Evolutionary conservation across 2,888 invertebrate species (phyloP).

Genomic region (Incurvaria masculella): DNA sequence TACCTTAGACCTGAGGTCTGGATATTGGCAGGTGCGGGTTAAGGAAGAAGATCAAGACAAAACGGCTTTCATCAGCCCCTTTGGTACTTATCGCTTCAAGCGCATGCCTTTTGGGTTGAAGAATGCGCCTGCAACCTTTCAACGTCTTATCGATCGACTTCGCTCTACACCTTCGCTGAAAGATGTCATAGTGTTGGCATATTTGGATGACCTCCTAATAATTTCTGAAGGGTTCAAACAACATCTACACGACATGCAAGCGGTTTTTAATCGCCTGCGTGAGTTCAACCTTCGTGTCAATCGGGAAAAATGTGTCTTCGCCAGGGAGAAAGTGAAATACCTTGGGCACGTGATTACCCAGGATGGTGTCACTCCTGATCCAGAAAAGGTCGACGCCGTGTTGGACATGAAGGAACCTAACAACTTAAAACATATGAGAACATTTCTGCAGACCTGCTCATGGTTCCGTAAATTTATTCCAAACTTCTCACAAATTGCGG

Average conservation of each 20-base stretch:
- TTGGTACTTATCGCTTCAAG: slow-evolving; percentile 22
- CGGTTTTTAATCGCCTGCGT: slow-evolving; percentile 7
- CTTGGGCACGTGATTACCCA: slow-evolving; percentile 1
- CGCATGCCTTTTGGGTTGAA: slow-evolving; percentile 24
- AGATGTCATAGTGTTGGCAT: slow-evolving; percentile 12
- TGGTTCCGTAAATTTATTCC: slow-evolving; percentile 18
- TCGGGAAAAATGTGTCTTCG: slow-evolving; percentile 6
- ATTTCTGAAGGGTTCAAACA: slow-evolving; percentile 12
- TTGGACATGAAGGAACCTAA: slow-evolving; percentile 4
- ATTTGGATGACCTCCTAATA: slow-evolving; percentile 17
- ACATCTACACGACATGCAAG: slow-evolving; percentile 12
- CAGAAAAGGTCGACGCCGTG: slow-evolving; percentile 15
- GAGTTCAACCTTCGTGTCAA: slow-evolving; percentile 11
- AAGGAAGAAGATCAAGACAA: slow-evolving; percentile 18
- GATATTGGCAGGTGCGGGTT: slow-evolving; percentile 26
- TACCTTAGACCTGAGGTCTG: slow-evolving; percentile 25
- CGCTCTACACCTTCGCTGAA: slow-evolving; percentile 4
- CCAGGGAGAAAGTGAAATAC: background rate
- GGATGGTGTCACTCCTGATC: slow-evolving; percentile 13
- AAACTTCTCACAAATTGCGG: slow-evolving; percentile 14
- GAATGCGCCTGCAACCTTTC: slow-evolving; percentile 25
- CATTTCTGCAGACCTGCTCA: slow-evolving; percentile 15
- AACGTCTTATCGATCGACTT: slow-evolving; percentile 19
- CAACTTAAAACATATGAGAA: slow-evolving; percentile 10
- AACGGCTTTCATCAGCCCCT: slow-evolving; percentile 22